Conservation (phyloP, 2,113 vertebrate species). For the Bos indicus region DNA sequence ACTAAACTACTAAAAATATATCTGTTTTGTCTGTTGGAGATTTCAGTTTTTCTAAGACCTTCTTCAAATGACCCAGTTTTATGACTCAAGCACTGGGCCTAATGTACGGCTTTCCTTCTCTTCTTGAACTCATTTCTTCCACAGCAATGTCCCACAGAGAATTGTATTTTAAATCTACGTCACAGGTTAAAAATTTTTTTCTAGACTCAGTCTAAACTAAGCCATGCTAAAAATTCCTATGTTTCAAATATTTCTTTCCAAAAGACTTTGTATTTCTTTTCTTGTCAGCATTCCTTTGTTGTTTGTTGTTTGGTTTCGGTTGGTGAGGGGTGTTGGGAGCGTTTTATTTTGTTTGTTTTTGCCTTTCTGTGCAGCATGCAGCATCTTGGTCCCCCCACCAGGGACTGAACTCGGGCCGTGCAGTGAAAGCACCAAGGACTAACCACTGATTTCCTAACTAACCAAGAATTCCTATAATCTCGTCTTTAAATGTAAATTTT, state of each 20-base stretch:
- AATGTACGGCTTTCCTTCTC: neutral
- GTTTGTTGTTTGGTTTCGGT: neutral
- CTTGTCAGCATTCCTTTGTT: neutral
- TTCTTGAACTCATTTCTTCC: neutral
- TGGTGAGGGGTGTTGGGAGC: neutral
- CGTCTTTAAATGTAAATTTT: neutral
- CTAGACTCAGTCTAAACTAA: neutral
- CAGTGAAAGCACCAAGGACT: neutral
- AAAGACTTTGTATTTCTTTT: neutral
- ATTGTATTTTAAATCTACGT: neutral
- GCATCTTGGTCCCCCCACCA: neutral
- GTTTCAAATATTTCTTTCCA: neutral
- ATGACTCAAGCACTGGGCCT: neutral
- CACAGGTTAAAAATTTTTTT: neutral
- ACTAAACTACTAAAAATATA: neutral
- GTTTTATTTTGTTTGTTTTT: neutral
- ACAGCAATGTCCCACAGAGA: neutral
- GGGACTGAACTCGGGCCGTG: rapidly evolving
- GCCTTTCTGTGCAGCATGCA: neutral
- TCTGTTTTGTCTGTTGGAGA: neutral
- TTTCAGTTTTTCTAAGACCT: neutral
- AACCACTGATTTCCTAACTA: neutral
- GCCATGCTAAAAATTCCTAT: neutral
- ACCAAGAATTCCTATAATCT: neutral
- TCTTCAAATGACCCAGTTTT: neutral